Base-by-base conservation (phyloP, 2,797 vertebrate genomes). In the Novumbra hubbsi region DNA sequence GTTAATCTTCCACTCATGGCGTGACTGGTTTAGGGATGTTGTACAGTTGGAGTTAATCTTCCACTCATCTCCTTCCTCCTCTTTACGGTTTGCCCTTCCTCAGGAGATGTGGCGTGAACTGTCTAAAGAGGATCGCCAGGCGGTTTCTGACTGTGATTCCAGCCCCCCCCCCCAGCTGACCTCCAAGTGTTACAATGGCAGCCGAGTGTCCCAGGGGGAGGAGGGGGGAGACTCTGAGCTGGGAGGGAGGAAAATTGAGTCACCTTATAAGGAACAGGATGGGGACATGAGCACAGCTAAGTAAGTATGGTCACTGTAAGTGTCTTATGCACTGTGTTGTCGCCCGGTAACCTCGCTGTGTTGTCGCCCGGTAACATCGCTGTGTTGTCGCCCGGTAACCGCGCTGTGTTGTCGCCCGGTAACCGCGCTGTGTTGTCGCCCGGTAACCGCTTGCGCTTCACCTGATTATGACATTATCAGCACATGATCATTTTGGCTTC, bases 101-200 rank as follows among this genome's bases (percentile, higher is more conserved):
- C 34, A 98, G 97, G 95, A 95, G 88, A 93, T 64, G 48, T 96
- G 96, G 96, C 94, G 91, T 80, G 96, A 96, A 88, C 93, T 96
- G 75, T 98, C 96, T 74, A 95, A 91, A 77, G 96, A 98, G 89
- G 96, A 98, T 76, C 93, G 96, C 81, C 92, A 91, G 3, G 94
- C 95, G 11, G 78, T 83, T 74, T 90, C 90, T 16, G 62, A 32
- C 2, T 64, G 27, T 0, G 95, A 95, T 82, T 93, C 92, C 73
- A 94, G 93, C 2, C 90, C 94, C 4, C 87, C 93, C 0, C 49
- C 85, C 19, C 91, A 91, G 73, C 82, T 90, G 38, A 87, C 83
- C 73, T 8, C 88, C 76, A 94, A 90, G 89, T 87, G 87, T 85
- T 87, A 86, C 85, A 99, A 99, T 50, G 97, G 97, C 68, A 95